These are phyloP conservation scores for Ornithoptera alexandrae DNA, from an alignment of 2,888 invertebrate species.

Conservation along the genomic window DNA sequence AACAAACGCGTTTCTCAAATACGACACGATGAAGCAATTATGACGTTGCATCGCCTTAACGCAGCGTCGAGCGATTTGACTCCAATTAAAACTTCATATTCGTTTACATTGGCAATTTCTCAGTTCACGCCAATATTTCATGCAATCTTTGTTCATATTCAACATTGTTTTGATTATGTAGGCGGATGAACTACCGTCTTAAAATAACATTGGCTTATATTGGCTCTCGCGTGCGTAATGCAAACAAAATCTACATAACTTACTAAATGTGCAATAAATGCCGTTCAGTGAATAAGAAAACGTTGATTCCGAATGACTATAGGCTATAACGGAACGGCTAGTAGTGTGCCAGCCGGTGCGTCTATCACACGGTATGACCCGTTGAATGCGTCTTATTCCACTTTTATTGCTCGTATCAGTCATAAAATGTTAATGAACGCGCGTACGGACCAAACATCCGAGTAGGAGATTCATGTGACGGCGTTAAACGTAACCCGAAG, in stretches of 20 bases:
- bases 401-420: slow-evolving; percentile 78
- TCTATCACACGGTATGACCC: slow-evolving; percentile 74
- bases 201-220: slow-evolving; percentile 37
- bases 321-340: slow-evolving; percentile 64
- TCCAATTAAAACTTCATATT: slow-evolving; percentile 44
- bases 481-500: slow-evolving; percentile 77
- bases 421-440: slow-evolving; percentile 80
- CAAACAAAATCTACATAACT: slow-evolving; percentile 57
- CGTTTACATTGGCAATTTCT: slow-evolving; percentile 23
- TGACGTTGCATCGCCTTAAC: slow-evolving; percentile 52
- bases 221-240: slow-evolving; percentile 48
- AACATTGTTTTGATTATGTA: slow-evolving; percentile 19
- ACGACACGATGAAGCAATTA: slow-evolving; percentile 60
- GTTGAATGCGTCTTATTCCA: slow-evolving; percentile 78
- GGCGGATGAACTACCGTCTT: slow-evolving; percentile 1
- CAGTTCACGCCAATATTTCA: slow-evolving; percentile 25
- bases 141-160: slow-evolving; percentile 18
- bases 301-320: slow-evolving; percentile 59
- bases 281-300: slow-evolving; percentile 65
- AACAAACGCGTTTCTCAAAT: slow-evolving; percentile 42
- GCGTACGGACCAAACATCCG: slow-evolving; percentile 78
- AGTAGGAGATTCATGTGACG: slow-evolving; percentile 78
- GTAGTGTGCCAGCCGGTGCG: slow-evolving; percentile 60
- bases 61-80: slow-evolving; percentile 47
- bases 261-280: slow-evolving; percentile 56